Evolutionary conservation across 2,797 vertebrate genomes (phyloP).

Genomic region (Cheirogaleus major): DNA sequence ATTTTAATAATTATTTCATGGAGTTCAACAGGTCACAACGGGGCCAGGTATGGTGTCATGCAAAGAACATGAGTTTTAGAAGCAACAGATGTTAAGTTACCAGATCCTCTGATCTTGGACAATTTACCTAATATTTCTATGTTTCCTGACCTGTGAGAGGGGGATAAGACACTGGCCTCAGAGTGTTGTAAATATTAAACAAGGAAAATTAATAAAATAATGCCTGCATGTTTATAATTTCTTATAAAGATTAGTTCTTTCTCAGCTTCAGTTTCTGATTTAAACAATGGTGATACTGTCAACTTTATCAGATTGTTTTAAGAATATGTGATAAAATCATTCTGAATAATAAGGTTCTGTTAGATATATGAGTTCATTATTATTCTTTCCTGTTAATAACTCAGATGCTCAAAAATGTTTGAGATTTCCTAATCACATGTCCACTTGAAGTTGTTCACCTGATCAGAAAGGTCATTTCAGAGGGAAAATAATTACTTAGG

Average conservation of each 20-base stretch:
- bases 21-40: neutral
- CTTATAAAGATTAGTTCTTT: neutral
- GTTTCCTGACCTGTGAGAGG: neutral
- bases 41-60: neutral
- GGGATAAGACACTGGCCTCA: neutral
- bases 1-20: conserved; percentile 3
- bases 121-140: neutral
- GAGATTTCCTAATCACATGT: neutral
- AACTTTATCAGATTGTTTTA: neutral
- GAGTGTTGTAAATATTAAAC: neutral
- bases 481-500: neutral
- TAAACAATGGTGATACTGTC: neutral
- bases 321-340: conserved; percentile 24
- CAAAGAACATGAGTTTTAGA: neutral
- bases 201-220: neutral
- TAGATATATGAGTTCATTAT: neutral
- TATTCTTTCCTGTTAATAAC: neutral
- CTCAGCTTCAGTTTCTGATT: neutral
- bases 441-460: neutral
- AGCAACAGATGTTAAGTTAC: neutral
- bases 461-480: neutral
- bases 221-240: neutral
- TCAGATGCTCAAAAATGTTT: conserved; percentile 4
- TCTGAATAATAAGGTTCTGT: neutral
- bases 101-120: neutral